phyloP scores from a whole-genome alignment of 2,888 invertebrate genomes.

The Drosophila tanythrix region DNA sequence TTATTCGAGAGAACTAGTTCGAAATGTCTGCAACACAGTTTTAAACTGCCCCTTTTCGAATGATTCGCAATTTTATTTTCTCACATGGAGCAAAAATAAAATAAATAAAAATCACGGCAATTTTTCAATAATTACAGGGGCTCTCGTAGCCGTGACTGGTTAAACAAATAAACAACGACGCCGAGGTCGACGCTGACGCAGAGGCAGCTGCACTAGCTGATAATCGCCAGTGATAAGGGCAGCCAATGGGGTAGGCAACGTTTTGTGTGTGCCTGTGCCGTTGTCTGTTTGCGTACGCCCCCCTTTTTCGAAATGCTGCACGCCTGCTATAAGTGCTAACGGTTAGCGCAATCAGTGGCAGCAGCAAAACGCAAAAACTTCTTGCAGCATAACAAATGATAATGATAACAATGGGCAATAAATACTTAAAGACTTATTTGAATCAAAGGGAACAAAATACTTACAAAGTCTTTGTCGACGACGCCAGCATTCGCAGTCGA shows the following conservation, averaged over 20 bases:
- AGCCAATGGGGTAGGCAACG: conserved; percentile 19
- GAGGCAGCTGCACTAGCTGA: conserved; percentile 27
- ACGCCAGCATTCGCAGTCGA: conserved; percentile 36
- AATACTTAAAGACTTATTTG: conserved; percentile 6
- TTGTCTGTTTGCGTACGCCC: conserved; percentile 19
- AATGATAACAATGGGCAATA: conserved; percentile 36
- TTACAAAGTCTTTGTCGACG: conserved; percentile 73
- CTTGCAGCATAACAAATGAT: conserved; percentile 47
- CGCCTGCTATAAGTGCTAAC: conserved; percentile 54
- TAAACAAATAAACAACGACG: conserved; percentile 14
- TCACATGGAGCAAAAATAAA: background rate
- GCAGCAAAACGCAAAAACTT: conserved; percentile 8
- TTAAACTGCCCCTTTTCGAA: background rate
- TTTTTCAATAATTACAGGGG: conserved; percentile 20
- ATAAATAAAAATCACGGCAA: background rate
- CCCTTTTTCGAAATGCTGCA: conserved; percentile 25
- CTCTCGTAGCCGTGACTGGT: conserved; percentile 12
- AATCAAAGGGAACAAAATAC: conserved; percentile 38
- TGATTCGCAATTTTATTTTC: background rate
- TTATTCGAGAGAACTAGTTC: background rate
- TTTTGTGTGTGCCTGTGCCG: conserved; percentile 3
- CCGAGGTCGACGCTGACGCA: background rate
- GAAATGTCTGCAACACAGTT: background rate
- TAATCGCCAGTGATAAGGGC: conserved; percentile 34
- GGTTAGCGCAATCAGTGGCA: conserved; percentile 55